These are phyloP conservation scores for Plebejus argus DNA, from an alignment of 2,888 invertebrate genomes.

Conservation along the genomic window DNA sequence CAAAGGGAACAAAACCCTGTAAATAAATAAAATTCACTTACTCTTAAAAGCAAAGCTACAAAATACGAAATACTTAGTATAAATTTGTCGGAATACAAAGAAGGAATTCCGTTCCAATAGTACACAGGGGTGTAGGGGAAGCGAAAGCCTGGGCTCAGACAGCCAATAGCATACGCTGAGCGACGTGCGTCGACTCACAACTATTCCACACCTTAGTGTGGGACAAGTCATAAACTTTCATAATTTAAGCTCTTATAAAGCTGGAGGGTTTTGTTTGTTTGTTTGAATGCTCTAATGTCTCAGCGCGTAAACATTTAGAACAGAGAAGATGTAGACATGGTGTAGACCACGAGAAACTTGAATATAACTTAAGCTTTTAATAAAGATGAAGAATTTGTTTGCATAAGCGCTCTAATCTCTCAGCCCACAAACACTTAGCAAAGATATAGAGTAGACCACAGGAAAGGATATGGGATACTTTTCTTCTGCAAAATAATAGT, in stretches of 20 bases:
- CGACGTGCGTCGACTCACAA: constrained; percentile 75
- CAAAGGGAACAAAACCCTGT: background rate
- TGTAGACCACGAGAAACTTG: too few species aligned
- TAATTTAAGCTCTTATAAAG: background rate
- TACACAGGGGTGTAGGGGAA: constrained; percentile 49
- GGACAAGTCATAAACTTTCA: constrained; percentile 47
- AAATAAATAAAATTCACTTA: constrained; percentile 10
- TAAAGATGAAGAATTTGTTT: too few species aligned
- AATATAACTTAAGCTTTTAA: too few species aligned
- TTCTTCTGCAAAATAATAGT: too few species aligned
- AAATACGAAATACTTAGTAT: constrained; percentile 33
- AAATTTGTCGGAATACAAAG: constrained; percentile 23
- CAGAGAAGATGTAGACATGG: too few species aligned
- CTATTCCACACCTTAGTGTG: constrained; percentile 59
- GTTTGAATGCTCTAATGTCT: too few species aligned
- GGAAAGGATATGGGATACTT: too few species aligned
- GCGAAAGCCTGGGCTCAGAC: constrained; percentile 66
- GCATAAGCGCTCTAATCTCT: too few species aligned
- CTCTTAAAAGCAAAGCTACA: background rate
- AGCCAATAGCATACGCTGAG: constrained; percentile 75
- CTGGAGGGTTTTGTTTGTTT: too few species aligned
- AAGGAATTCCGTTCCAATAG: constrained; percentile 42
- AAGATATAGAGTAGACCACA: too few species aligned
- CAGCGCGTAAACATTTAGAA: too few species aligned
- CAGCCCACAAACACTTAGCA: too few species aligned